phyloP scores from a whole-genome alignment of 1,140 invertebrate genomes.

The Drosophila arawakana region DNA sequence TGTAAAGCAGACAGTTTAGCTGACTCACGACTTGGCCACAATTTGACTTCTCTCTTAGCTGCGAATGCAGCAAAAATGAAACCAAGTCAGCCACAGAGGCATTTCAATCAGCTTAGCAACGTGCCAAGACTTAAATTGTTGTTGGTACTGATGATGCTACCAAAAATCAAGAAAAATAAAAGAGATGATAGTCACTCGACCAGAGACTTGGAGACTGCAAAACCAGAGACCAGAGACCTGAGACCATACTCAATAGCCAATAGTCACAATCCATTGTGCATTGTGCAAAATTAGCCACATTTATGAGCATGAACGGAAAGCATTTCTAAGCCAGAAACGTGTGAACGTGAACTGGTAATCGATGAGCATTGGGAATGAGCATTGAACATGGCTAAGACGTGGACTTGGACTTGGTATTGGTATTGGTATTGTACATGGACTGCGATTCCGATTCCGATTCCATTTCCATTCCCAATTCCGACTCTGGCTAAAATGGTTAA shows the following conservation, averaged over 20 bases:
- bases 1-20: slow-evolving; percentile 59
- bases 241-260: not conserved
- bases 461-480: not conserved
- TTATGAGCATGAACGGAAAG: slow-evolving; percentile 72
- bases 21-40: slow-evolving; percentile 76
- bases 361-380: slow-evolving; percentile 66
- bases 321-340: slow-evolving; percentile 67
- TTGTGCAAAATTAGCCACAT: slow-evolving; percentile 70
- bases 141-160: slow-evolving; percentile 21
- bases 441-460: not conserved
- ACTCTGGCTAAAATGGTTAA: not conserved
- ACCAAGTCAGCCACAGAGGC: slow-evolving; percentile 47
- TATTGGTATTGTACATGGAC: not conserved
- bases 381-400: slow-evolving; percentile 18
- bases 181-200: slow-evolving; percentile 9
- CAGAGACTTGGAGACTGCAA: not conserved
- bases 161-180: slow-evolving; percentile 2
- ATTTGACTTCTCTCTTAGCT: slow-evolving; percentile 60
- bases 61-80: slow-evolving; percentile 25
- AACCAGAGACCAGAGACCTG: not conserved
- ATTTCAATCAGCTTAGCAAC: slow-evolving; percentile 74
- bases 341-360: slow-evolving; percentile 79
- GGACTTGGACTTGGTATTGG: too few relatives aligned
- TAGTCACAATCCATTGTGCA: slow-evolving; percentile 33
- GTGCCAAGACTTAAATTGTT: slow-evolving; percentile 59